Evolutionary conservation across 2,888 invertebrate species (phyloP).

Genomic region (Incurvaria masculella): DNA sequence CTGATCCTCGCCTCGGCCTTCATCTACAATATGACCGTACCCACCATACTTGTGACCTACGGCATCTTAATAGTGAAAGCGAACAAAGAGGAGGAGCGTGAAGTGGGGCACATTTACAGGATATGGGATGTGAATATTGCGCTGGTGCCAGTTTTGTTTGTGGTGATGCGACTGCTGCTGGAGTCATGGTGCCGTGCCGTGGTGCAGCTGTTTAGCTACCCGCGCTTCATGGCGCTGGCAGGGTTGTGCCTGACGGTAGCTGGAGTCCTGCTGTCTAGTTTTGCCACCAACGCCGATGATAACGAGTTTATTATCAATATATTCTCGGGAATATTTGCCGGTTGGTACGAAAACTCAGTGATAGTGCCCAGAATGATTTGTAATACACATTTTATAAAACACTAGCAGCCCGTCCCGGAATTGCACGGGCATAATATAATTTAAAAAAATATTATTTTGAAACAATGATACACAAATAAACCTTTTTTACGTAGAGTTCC

Average conservation of each 20-base stretch:
- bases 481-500: too few relatives aligned
- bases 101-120: conserved; percentile 31
- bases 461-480: too few relatives aligned
- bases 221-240: conserved; percentile 53
- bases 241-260: conserved; percentile 58
- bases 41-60: conserved; percentile 51
- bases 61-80: conserved; percentile 54
- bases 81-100: conserved; percentile 44
- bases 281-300: conserved; percentile 40
- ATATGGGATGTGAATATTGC: conserved; percentile 60
- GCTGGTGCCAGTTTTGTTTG: conserved; percentile 58
- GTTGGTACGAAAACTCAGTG: too few relatives aligned
- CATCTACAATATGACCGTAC: conserved; percentile 60
- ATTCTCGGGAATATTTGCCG: conserved; percentile 51
- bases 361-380: too few relatives aligned
- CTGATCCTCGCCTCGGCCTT: conserved; percentile 56
- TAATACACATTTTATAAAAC: too few relatives aligned
- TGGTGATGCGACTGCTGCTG: conserved; percentile 53
- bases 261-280: conserved; percentile 52
- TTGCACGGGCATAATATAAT: too few relatives aligned
- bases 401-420: too few relatives aligned
- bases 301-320: conserved; percentile 47
- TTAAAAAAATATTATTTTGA: too few relatives aligned
- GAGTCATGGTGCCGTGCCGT: conserved; percentile 60
- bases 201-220: conserved; percentile 56